Conservation (phyloP, 2,888 invertebrate genomes). For the Automeris io region DNA sequence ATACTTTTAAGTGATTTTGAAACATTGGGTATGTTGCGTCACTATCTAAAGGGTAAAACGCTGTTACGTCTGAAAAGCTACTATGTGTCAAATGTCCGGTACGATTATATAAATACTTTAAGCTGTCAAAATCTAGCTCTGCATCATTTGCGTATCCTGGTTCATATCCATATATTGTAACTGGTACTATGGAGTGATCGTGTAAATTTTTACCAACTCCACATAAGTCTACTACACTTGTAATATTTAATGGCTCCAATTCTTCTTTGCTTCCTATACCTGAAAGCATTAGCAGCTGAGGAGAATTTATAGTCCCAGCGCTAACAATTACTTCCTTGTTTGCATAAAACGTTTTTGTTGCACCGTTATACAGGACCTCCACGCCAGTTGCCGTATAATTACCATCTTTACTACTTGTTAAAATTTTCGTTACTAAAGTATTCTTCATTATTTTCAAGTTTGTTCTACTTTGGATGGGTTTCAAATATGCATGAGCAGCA, state of each 20-base stretch:
- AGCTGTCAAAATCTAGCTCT: constrained; percentile 38
- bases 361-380: background rate
- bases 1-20: constrained; percentile 30
- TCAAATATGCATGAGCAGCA: background rate
- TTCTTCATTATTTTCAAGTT: constrained; percentile 4
- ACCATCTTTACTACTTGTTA: background rate
- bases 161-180: constrained; percentile 43
- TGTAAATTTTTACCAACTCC: constrained; percentile 73
- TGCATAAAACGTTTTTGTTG: background rate
- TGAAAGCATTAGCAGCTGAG: constrained; percentile 69
- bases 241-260: constrained; percentile 43
- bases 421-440: constrained; percentile 1
- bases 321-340: constrained; percentile 47
- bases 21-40: constrained; percentile 40
- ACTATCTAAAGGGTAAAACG: constrained; percentile 33
- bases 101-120: constrained; percentile 66
- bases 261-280: constrained; percentile 65
- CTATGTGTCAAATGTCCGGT: constrained; percentile 65
- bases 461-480: background rate
- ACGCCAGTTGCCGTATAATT: constrained; percentile 2
- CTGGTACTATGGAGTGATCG: constrained; percentile 63
- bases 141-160: constrained; percentile 28
- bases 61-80: constrained; percentile 71
- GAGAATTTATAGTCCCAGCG: constrained; percentile 65
- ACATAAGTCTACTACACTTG: constrained; percentile 45